Percentiles rank a stretch among this genome's conserved stretches.
These are phyloP conservation scores for Cygnus atratus DNA, from an alignment of 2,113 vertebrate genomes.

Conservation along the genomic window DNA sequence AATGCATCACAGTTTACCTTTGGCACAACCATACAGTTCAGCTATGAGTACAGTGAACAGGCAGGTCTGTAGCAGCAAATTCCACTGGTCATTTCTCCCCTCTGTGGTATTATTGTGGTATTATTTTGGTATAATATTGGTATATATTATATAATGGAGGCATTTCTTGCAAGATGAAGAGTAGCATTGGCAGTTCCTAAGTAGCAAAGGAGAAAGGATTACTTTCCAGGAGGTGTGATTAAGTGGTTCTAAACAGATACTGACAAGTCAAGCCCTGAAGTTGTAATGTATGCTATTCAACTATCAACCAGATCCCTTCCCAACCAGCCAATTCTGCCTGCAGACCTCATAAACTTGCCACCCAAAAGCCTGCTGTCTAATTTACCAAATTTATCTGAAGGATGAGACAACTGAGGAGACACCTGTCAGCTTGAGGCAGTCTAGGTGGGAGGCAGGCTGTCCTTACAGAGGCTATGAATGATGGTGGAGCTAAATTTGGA, in stretches of 20 bases:
- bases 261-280: background rate
- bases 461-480: background rate
- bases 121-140: too few species aligned
- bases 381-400: constrained; percentile 2
- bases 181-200: background rate
- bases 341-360: background rate
- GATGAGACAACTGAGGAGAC: background rate
- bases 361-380: background rate
- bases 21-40: background rate
- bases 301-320: background rate
- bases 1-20: background rate
- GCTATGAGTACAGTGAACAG: background rate
- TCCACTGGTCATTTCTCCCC: background rate
- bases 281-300: background rate
- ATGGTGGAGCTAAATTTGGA: background rate
- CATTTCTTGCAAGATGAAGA: background rate
- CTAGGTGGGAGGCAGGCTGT: background rate
- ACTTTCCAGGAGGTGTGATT: background rate
- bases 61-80: background rate
- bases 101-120: background rate
- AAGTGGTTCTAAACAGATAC: background rate
- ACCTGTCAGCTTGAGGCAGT: background rate
- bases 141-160: too few species aligned
- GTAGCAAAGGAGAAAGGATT: constrained; percentile 3
- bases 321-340: background rate